Evolutionary conservation across 53 echinoderm and acorn worm genomes (phyloP).

Genomic region (Hippasteria phrygiana): DNA sequence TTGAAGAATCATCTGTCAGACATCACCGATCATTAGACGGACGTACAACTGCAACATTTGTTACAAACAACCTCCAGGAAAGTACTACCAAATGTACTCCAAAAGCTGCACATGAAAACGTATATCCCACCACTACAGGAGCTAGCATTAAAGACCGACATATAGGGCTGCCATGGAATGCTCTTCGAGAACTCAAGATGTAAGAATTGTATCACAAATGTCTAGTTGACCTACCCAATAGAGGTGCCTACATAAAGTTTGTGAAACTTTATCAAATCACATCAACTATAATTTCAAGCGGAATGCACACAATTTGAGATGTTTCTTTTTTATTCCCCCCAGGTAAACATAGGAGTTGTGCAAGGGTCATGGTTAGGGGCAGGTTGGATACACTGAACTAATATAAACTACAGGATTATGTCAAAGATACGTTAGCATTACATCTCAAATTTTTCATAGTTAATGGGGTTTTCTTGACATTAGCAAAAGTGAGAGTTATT

Average conservation of each 20-base stretch:
- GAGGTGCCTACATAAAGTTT: not conserved
- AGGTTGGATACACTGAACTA: no score
- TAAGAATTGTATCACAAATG: constrained; percentile 12
- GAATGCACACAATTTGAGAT: not conserved
- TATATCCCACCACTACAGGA: constrained; percentile 33
- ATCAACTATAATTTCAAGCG: not conserved
- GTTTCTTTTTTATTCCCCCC: no score
- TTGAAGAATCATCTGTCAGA: not conserved
- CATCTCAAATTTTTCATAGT: no score
- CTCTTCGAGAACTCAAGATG: constrained; percentile 44
- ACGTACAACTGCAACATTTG: not conserved
- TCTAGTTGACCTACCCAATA: not conserved
- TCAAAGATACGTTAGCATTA: no score
- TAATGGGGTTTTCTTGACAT: no score
- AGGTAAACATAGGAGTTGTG: no score
- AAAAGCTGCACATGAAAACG: constrained; percentile 5
- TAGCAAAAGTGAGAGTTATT: no score
- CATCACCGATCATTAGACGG: not conserved
- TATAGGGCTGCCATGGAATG: constrained; percentile 39
- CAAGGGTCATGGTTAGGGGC: no score
- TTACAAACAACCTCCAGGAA: not conserved
- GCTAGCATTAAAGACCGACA: constrained; percentile 28
- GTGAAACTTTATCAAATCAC: not conserved
- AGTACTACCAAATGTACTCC: not conserved
- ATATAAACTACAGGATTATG: no score